Conservation (phyloP, 1,140 invertebrate species). For the Drosophila kepulauana region DNA sequence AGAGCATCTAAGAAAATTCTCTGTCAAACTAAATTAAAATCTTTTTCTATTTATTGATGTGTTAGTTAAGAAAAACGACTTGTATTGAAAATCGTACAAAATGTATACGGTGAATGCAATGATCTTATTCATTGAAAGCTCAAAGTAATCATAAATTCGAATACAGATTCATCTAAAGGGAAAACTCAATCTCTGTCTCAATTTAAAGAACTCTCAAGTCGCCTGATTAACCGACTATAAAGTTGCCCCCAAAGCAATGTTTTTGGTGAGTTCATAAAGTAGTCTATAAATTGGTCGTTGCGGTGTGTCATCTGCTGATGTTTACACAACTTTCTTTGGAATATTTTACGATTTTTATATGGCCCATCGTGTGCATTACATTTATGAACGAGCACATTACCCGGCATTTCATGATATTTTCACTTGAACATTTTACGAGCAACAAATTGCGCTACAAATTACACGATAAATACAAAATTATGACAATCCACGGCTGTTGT, state of each 20-base stretch:
- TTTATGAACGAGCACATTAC: constrained; percentile 43
- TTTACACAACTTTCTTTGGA: constrained; percentile 64
- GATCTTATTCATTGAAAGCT: no score
- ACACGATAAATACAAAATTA: constrained; percentile 82
- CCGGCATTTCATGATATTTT: constrained; percentile 54
- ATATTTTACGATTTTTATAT: constrained; percentile 82
- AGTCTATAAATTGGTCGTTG: constrained; percentile 49
- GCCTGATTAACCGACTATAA: constrained; percentile 34
- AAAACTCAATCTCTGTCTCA: background rate
- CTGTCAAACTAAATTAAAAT: no score
- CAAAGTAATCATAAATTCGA: no score
- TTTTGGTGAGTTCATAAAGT: constrained; percentile 46
- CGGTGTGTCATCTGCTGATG: constrained; percentile 52
- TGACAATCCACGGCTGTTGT: constrained; percentile 55
- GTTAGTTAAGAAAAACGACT: no score
- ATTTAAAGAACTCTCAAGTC: constrained; percentile 4
- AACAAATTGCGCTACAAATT: constrained; percentile 82
- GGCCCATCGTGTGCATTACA: constrained; percentile 66
- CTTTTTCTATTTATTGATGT: no score
- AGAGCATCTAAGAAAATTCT: background rate
- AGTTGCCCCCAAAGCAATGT: constrained; percentile 2
- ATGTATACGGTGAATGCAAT: no score
- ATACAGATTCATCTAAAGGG: no score
- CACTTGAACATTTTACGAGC: constrained; percentile 78
- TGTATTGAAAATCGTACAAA: no score